Evolutionary conservation across 2,797 vertebrate genomes (phyloP).

Genomic region (Moxostoma hubbsi): DNA sequence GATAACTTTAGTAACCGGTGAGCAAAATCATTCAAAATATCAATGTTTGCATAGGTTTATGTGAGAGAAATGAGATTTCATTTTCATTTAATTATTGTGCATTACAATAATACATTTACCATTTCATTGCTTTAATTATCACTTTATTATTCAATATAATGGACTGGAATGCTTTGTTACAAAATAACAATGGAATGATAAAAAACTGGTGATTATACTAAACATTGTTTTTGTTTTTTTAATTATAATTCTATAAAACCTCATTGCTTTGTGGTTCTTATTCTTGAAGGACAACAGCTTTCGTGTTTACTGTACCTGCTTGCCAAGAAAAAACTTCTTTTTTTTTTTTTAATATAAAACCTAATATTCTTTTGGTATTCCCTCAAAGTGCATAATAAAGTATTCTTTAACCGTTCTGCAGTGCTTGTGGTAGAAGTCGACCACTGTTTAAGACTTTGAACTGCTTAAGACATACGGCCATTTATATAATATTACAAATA

Average conservation of each 20-base stretch:
- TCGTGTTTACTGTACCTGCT: conserved; percentile 44
- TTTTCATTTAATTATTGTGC: background rate
- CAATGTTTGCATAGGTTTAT: background rate
- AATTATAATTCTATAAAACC: conserved; percentile 27
- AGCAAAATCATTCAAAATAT: too few relatives aligned
- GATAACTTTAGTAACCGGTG: too few relatives aligned
- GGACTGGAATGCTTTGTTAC: conserved; percentile 53
- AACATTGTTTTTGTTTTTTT: conserved; percentile 6
- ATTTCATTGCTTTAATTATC: conserved; percentile 34
- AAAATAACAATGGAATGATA: conserved; percentile 57
- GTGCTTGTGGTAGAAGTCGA: conserved; percentile 23
- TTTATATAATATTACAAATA: conserved; percentile 15
- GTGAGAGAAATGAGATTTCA: background rate
- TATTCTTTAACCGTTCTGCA: conserved; percentile 35
- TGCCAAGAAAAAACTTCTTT: conserved; percentile 18
- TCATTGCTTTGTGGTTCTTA: conserved; percentile 18
- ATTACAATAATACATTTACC: background rate
- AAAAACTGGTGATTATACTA: conserved; percentile 36
- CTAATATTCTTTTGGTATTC: conserved; percentile 40
- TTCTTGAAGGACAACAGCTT: conserved; percentile 21
- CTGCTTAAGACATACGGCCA: conserved; percentile 22
- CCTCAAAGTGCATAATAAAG: conserved; percentile 53
- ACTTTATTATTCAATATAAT: conserved; percentile 58
- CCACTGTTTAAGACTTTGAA: conserved; percentile 37
- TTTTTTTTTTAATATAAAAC: conserved; percentile 45